Base-by-base conservation (phyloP, 2,888 invertebrate species). In the Mythimna loreyi region DNA sequence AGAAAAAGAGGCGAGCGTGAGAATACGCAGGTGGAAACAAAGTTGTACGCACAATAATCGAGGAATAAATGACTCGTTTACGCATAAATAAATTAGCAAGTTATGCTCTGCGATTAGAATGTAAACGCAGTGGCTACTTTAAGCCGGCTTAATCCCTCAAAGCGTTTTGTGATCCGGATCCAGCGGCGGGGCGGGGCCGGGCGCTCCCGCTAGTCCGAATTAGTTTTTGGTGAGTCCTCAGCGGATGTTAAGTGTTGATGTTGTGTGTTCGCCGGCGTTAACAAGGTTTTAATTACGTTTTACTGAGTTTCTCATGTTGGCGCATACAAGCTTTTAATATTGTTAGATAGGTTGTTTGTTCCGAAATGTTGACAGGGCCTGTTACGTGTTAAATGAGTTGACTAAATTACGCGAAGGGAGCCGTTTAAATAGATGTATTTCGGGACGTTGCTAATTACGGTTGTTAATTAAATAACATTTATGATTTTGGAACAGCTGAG, bases 241-340 rank as follows among this genome's bases (percentile, higher is more conserved):
- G 82, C 86, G 86, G 86, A 88, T 88, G 90, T 89, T 87, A 88
- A 90, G 87, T 88, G 89, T 89, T 90, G 89, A 90, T 90, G 89
- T 91, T 91, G 90, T 89, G 85, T 86, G 81, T 86, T 87, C 87
- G 84, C 89, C 83, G 85, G 86, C 89, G 87, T 89, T 90, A 92
- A 92, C 92, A 92, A 90, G 90, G 85, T 91, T 92, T 92, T 92
- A 92, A 94, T 93, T 92, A 93, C 90, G 84, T 88, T 89, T 87
- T 84, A 87, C 87, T 73, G 85, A 87, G 87, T 88, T 88, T 85
- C 87, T 81, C 84, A 77, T 81, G 87, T 83, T 85, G 78, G 85
- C 83, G 82, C 84, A 86, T 82, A 80, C 86, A 86, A 85, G 88
- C 87, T 87, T 90, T 88, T 88, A 88, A 89, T 89, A 89, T 80